phyloP scores from a whole-genome alignment of 1,140 invertebrate species.

The Tetramorium simillimum region DNA sequence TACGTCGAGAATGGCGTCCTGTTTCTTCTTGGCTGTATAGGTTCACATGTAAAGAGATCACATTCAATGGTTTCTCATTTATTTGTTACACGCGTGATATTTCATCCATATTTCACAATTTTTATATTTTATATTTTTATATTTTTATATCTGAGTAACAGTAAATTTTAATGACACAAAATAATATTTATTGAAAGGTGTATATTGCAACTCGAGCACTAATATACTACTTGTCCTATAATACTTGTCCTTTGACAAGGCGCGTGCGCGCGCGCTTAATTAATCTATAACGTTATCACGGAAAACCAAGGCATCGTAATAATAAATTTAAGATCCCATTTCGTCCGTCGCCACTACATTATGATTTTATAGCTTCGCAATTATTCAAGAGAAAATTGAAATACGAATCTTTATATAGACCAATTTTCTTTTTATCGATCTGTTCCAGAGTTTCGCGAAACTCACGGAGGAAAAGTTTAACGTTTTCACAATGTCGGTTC shows the following conservation, averaged over 20 bases:
- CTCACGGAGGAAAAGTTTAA: constrained; percentile 9
- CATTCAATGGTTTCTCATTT: background rate
- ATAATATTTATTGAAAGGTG: background rate
- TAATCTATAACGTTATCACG: constrained; percentile 15
- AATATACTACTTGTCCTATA: background rate
- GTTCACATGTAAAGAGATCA: background rate
- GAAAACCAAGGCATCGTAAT: background rate
- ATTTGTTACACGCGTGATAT: background rate
- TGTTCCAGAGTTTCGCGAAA: background rate
- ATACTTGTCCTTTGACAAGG: background rate
- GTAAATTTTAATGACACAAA: background rate
- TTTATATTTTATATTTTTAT: no score
- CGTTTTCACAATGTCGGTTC: constrained; percentile 21
- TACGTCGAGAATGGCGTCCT: no score
- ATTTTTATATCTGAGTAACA: background rate
- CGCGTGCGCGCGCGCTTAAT: constrained; percentile 1
- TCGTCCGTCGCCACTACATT: background rate
- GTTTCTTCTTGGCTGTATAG: constrained; percentile 4
- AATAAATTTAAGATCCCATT: constrained; percentile 32
- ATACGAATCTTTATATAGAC: background rate
- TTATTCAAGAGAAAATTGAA: constrained; percentile 54
- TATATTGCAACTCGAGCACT: background rate
- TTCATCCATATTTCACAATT: background rate
- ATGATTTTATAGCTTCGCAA: constrained; percentile 21
- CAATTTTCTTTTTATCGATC: constrained; percentile 19